phyloP scores from a whole-genome alignment of 2,888 invertebrate species.

The Rambutsinella grinnellia region DNA sequence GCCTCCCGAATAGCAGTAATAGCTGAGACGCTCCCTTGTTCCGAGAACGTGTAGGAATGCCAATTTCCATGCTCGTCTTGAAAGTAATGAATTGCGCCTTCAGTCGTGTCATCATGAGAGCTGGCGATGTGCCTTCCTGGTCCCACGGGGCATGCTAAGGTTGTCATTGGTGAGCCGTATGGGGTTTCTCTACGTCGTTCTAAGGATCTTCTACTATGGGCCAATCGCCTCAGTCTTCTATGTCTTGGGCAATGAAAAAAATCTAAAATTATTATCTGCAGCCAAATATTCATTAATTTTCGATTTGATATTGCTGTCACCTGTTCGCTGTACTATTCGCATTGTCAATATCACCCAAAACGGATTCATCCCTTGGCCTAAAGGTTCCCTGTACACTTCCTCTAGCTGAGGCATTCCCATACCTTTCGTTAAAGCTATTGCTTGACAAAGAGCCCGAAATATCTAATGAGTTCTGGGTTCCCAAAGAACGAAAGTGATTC shows the following conservation, averaged over 20 bases:
- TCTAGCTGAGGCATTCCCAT: constrained; percentile 30
- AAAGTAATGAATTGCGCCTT: constrained; percentile 88
- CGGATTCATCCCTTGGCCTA: constrained; percentile 59
- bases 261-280: constrained; percentile 35
- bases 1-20: constrained; percentile 39
- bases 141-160: constrained; percentile 66
- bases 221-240: constrained; percentile 64
- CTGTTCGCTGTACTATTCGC: constrained; percentile 21
- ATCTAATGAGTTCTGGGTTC: constrained; percentile 63
- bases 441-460: constrained; percentile 52
- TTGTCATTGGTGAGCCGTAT: constrained; percentile 62
- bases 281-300: background rate
- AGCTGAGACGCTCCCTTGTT: constrained; percentile 34
- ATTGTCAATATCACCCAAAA: constrained; percentile 62
- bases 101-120: constrained; percentile 84
- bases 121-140: constrained; percentile 79
- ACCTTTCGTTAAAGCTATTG: constrained; percentile 48
- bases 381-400: constrained; percentile 61
- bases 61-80: constrained; percentile 89
- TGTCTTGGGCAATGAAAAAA: constrained; percentile 54
- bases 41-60: constrained; percentile 87
- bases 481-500: constrained; percentile 60
- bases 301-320: background rate
- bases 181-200: constrained; percentile 64
- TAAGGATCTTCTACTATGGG: constrained; percentile 63